Percentiles rank a stretch among this genome's conserved stretches.
Evolutionary conservation across 2,113 vertebrate genomes (phyloP).

Genomic region (Nycticryphes semicollaris): DNA sequence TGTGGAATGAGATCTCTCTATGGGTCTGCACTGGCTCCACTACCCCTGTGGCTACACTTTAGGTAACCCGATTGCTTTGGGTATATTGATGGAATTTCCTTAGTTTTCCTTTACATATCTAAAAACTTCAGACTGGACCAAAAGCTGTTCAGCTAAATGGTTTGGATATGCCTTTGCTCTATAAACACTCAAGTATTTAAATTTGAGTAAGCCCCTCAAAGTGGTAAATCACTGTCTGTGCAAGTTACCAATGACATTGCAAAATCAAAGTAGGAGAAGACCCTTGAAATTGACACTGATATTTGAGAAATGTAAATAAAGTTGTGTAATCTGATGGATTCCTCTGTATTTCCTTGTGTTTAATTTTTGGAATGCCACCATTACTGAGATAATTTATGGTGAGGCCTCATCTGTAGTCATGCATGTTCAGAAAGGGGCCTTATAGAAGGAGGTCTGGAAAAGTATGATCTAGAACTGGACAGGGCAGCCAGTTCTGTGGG

Average conservation of each 20-base stretch:
- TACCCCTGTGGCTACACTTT: neutral
- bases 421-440: neutral
- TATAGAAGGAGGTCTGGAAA: neutral
- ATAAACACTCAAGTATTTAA: neutral
- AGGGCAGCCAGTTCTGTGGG: neutral
- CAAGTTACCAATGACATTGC: neutral
- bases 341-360: neutral
- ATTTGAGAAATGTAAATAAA: neutral
- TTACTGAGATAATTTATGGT: neutral
- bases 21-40: neutral
- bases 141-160: neutral
- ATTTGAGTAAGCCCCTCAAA: neutral
- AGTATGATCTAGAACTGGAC: neutral
- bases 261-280: neutral
- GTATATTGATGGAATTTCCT: neutral
- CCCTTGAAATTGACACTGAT: neutral
- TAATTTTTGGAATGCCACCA: neutral
- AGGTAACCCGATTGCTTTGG: neutral
- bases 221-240: neutral
- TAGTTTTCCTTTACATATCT: neutral
- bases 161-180: neutral
- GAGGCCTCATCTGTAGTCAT: neutral
- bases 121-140: neutral
- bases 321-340: neutral
- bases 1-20: fast-evolving